These are phyloP conservation scores for Neomicropteryx cornuta DNA, from an alignment of 1,140 invertebrate species.

Conservation along the genomic window DNA sequence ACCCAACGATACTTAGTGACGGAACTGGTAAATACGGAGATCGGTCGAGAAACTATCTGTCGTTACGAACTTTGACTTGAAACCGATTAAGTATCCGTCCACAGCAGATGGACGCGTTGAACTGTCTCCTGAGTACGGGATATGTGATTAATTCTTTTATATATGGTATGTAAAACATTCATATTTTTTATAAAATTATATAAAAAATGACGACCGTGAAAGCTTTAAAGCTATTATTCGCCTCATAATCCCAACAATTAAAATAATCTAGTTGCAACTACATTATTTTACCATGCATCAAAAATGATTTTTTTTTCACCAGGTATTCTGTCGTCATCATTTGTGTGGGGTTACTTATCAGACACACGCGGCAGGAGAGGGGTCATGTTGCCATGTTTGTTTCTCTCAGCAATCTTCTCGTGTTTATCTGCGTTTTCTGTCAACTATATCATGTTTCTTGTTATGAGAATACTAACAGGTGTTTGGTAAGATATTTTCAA, in stretches of 20 bases:
- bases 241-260: background rate
- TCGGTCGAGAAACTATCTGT: too few species aligned
- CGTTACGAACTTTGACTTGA: too few species aligned
- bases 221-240: background rate
- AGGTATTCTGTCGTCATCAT: conserved; percentile 66
- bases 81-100: too few species aligned
- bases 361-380: conserved; percentile 53
- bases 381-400: conserved; percentile 45
- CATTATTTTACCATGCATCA: conserved; percentile 3
- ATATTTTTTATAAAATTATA: background rate
- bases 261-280: background rate
- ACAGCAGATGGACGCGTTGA: too few species aligned
- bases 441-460: conserved; percentile 45
- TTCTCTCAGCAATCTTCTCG: conserved; percentile 44
- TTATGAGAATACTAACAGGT: conserved; percentile 50
- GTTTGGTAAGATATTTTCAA: conserved; percentile 47
- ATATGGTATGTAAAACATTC: background rate
- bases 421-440: conserved; percentile 45
- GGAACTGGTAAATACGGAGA: too few species aligned
- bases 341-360: conserved; percentile 62
- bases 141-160: too few species aligned
- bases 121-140: too few species aligned
- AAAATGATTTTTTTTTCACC: conserved; percentile 6
- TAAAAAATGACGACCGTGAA: background rate
- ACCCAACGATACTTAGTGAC: too few species aligned